Evolutionary conservation across 35 echinoderm and acorn worm genomes (phyloP).

Genomic region (Apostichopus japonicus): DNA sequence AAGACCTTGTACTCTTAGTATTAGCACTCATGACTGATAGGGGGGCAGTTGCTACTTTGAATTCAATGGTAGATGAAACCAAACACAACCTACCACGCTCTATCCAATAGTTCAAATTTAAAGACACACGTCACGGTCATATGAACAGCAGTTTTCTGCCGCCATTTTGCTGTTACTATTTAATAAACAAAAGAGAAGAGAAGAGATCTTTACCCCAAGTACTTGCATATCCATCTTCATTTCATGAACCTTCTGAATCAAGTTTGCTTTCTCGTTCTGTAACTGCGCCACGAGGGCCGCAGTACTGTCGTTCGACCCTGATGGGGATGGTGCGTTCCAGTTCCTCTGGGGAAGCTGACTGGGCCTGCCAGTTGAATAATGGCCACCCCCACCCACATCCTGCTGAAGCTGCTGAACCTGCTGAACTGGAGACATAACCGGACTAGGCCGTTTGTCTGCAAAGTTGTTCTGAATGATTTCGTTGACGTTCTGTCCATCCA

Average conservation of each 20-base stretch:
- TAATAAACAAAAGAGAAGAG: background rate
- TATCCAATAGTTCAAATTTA: too few species aligned
- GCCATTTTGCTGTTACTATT: too few species aligned
- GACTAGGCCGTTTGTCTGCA: conserved; percentile 34
- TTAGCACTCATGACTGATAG: too few species aligned
- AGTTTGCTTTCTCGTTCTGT: conserved; percentile 50
- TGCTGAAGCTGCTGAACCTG: background rate
- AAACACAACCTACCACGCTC: too few species aligned
- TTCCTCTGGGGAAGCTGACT: conserved; percentile 32
- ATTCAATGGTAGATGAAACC: too few species aligned
- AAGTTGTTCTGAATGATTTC: conserved; percentile 37
- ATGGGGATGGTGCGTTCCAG: conserved; percentile 11
- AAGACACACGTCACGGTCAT: too few species aligned
- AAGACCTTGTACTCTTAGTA: too few species aligned
- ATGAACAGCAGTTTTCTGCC: too few species aligned
- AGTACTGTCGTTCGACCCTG: background rate
- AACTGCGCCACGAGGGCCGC: conserved; percentile 16
- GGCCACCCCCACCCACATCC: background rate
- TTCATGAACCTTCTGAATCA: conserved; percentile 57
- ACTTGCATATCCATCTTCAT: conserved; percentile 55
- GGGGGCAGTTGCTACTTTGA: too few species aligned
- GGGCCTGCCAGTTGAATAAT: background rate
- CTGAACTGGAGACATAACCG: conserved; percentile 37
- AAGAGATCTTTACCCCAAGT: background rate
- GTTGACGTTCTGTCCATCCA: conserved; percentile 40